Evolutionary conservation across 1,140 invertebrate species (phyloP).

Genomic region (Bombus turneri): DNA sequence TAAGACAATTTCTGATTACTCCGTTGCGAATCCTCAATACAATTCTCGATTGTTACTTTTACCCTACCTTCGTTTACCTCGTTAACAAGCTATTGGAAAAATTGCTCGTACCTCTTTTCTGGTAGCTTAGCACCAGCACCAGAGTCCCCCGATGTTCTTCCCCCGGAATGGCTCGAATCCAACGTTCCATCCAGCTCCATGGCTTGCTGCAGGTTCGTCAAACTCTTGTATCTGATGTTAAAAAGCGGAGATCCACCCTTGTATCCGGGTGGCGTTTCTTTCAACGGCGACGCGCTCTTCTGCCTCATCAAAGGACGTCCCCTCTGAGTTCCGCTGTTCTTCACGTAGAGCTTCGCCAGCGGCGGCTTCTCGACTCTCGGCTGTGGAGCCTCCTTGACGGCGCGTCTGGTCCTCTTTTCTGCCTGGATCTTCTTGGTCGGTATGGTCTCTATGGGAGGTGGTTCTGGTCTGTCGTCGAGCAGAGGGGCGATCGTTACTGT

Average conservation of each 20-base stretch:
- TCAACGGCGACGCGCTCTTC: constrained; percentile 88
- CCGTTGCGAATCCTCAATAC: background rate
- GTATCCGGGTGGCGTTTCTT: constrained; percentile 86
- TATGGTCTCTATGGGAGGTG: constrained; percentile 95
- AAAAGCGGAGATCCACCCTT: constrained; percentile 90
- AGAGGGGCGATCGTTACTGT: constrained; percentile 77
- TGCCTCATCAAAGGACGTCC: constrained; percentile 86
- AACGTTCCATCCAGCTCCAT: constrained; percentile 92
- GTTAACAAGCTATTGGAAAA: background rate
- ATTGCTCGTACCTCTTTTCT: constrained; percentile 86
- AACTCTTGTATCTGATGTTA: constrained; percentile 91
- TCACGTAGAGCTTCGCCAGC: constrained; percentile 89
- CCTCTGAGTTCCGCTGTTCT: constrained; percentile 87
- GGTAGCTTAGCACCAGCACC: constrained; percentile 90
- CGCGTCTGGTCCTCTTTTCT: constrained; percentile 86
- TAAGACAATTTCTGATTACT: background rate
- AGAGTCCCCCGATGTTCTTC: constrained; percentile 92
- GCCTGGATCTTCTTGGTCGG: constrained; percentile 91
- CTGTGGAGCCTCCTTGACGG: constrained; percentile 82
- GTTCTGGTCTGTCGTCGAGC: constrained; percentile 89
- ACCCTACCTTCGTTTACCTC: too few relatives aligned
- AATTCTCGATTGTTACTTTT: too few relatives aligned
- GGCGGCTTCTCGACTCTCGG: constrained; percentile 79
- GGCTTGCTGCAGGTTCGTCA: constrained; percentile 90
- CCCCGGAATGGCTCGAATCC: constrained; percentile 94